Percentiles rank a stretch among this genome's conserved stretches.
phyloP scores from a whole-genome alignment of 2,113 vertebrate species.

The Romanogobio albipinnatus region DNA sequence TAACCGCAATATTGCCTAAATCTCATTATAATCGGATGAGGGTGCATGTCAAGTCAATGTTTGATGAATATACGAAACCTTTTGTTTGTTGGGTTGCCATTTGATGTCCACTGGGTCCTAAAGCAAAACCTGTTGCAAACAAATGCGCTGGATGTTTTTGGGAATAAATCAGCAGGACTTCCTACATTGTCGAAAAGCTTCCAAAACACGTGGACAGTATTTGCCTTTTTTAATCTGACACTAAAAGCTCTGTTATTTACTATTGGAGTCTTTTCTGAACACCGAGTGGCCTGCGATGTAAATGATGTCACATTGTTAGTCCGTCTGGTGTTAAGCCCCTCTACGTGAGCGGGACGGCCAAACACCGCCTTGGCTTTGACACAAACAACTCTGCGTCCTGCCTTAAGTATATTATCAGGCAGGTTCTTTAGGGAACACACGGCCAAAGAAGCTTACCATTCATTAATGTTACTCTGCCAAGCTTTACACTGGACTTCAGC shows the following conservation, averaged over 20 bases:
- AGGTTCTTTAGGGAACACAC: constrained; percentile 96
- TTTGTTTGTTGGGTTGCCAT: not conserved
- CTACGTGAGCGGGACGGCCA: constrained; percentile 89
- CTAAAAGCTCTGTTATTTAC: not conserved
- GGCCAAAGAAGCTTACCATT: constrained; percentile 99
- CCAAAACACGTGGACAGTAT: not conserved
- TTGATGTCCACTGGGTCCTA: not conserved
- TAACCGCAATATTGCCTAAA: too few relatives aligned
- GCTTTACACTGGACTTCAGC: constrained; percentile 93
- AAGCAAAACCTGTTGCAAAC: not conserved
- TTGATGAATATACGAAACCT: too few relatives aligned
- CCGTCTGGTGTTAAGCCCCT: constrained; percentile 85
- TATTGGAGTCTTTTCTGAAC: not conserved
- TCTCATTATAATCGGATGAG: too few relatives aligned
- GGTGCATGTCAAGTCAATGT: too few relatives aligned
- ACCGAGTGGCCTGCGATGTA: constrained; percentile 9
- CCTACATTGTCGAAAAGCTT: not conserved
- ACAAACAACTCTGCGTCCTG: constrained; percentile 88
- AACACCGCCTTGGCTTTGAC: constrained; percentile 84
- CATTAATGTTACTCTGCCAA: constrained; percentile 99
- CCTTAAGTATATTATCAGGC: constrained; percentile 98
- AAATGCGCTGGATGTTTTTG: not conserved
- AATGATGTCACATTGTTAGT: constrained; percentile 77
- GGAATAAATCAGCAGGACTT: constrained; percentile 2
- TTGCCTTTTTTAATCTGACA: too few relatives aligned